phyloP scores from a whole-genome alignment of 2,797 vertebrate genomes.

The Helarctos malayanus region DNA sequence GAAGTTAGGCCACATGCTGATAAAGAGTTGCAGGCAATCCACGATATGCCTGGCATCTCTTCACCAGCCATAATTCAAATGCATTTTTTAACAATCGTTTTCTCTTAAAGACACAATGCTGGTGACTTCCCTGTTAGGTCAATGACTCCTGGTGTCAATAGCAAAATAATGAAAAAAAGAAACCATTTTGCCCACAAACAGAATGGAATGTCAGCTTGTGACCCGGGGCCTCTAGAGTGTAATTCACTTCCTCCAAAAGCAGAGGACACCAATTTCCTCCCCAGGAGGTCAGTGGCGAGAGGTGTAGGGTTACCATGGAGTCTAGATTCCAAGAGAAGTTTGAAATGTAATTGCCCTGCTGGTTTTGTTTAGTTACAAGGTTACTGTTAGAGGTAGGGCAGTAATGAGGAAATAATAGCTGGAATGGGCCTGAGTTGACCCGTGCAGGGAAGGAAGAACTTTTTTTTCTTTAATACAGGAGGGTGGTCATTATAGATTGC shows the following conservation, averaged over 20 bases:
- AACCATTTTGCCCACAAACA: not conserved
- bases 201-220: slow-evolving; percentile 25
- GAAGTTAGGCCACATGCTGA: not conserved
- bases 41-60: not conserved
- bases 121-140: slow-evolving; percentile 3
- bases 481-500: not conserved
- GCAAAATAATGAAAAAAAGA: slow-evolving; percentile 49
- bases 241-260: slow-evolving; percentile 34
- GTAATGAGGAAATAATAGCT: not conserved
- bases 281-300: slow-evolving; percentile 77
- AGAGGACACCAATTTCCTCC: slow-evolving; percentile 61
- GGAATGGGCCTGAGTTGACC: not conserved
- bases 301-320: slow-evolving; percentile 75
- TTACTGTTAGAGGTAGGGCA: slow-evolving; percentile 50
- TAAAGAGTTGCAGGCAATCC: not conserved
- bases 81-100: not conserved
- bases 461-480: not conserved
- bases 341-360: slow-evolving; percentile 68
- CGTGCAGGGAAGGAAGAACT: not conserved
- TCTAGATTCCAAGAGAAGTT: slow-evolving; percentile 69
- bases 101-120: not conserved
- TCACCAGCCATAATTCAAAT: not conserved
- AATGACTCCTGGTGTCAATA: not conserved
- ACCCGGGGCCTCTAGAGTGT: not conserved
- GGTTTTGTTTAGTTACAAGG: slow-evolving; percentile 66